Conservation (phyloP, 2,113 vertebrate genomes). For the Ovis canadensis region DNA sequence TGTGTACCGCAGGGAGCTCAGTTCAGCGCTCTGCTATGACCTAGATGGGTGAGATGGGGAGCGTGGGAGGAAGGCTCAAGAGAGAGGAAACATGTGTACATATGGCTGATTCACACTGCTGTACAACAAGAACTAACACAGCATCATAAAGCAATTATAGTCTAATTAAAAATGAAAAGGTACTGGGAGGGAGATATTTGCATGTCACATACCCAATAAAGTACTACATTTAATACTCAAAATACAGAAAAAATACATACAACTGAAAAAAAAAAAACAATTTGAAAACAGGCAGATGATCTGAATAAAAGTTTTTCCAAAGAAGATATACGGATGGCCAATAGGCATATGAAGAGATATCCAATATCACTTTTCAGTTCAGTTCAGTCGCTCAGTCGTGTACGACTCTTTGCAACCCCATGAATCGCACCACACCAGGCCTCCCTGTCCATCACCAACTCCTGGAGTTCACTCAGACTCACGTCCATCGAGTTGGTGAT, state of each 20-base stretch:
- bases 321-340: neutral
- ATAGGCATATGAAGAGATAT: neutral
- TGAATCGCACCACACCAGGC: too few species aligned
- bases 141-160: neutral
- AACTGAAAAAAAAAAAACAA: neutral
- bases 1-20: neutral
- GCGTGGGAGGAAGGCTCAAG: neutral
- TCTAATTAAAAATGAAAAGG: neutral
- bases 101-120: neutral
- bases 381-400: too few species aligned
- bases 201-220: neutral
- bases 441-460: too few species aligned
- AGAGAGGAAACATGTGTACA: neutral
- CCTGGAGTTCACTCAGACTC: too few species aligned
- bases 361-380: neutral
- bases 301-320: neutral
- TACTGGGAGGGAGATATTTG: neutral
- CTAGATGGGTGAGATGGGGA: neutral
- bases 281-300: neutral
- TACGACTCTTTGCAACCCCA: too few species aligned
- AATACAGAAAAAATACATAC: neutral
- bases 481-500: too few species aligned
- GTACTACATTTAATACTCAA: neutral
- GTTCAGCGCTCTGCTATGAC: rapidly evolving
- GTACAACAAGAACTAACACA: neutral